Conservation (phyloP, 2,797 vertebrate genomes). For the Alosa sapidissima region DNA sequence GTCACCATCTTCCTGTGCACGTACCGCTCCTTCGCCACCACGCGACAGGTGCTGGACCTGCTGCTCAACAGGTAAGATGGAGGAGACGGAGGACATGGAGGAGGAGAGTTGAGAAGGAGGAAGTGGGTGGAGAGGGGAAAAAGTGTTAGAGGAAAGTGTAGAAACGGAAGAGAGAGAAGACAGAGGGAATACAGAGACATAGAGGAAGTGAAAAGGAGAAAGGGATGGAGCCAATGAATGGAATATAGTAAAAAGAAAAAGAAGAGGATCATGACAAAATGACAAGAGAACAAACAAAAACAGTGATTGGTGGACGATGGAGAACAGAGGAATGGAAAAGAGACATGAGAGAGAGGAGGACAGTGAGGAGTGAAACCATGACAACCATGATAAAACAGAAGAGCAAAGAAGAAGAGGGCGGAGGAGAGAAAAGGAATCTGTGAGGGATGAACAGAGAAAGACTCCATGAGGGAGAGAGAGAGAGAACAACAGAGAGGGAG, state of each 20-base stretch:
- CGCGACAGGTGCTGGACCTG: conserved; percentile 94
- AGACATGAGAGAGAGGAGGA: background rate
- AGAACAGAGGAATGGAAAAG: background rate
- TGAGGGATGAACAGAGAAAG: background rate
- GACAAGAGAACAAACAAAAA: background rate
- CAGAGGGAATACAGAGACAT: background rate
- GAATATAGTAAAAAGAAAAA: background rate
- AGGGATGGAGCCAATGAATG: background rate
- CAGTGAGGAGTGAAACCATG: background rate
- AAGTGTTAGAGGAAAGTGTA: background rate
- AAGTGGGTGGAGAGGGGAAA: too few species aligned
- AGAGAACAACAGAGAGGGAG: too few species aligned
- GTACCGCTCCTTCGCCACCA: conserved; percentile 92
- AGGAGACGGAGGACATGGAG: background rate
- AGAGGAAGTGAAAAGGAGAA: background rate
- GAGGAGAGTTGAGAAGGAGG: background rate
- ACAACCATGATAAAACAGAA: background rate
- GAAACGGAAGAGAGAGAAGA: background rate
- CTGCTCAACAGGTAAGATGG: conserved; percentile 87
- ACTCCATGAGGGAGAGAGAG: background rate
- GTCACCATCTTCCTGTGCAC: conserved; percentile 98
- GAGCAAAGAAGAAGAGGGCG: background rate
- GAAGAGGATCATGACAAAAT: too few species aligned
- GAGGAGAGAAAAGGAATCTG: background rate
- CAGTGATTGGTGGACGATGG: background rate